phyloP scores from a whole-genome alignment of 2,113 vertebrate genomes.

The Paradoxurus hermaphroditus region DNA sequence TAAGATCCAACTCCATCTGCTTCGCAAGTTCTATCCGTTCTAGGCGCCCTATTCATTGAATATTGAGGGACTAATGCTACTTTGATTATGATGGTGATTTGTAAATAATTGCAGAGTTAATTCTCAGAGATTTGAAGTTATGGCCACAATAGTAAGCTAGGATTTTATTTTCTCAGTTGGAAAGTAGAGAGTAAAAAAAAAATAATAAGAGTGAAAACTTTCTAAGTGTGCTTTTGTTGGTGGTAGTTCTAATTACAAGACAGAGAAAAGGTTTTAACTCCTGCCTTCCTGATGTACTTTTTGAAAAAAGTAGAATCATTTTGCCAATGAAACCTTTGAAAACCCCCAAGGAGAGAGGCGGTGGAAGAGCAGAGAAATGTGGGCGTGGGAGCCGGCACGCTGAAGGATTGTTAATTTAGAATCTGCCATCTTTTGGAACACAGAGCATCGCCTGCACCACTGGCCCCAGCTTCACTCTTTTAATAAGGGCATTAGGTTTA shows the following conservation, averaged over 20 bases:
- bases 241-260: background rate
- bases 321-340: background rate
- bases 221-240: background rate
- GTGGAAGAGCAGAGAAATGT: background rate
- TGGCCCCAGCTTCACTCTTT: background rate
- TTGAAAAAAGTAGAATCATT: background rate
- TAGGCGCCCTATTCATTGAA: background rate
- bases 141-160: background rate
- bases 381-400: background rate
- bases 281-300: background rate
- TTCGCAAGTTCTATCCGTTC: background rate
- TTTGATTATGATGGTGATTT: conserved; percentile 17
- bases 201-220: background rate
- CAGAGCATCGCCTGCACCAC: background rate
- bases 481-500: background rate
- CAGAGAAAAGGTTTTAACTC: background rate
- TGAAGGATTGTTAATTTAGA: background rate
- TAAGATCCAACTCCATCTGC: background rate
- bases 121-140: conserved; percentile 17
- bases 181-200: background rate
- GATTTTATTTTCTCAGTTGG: conserved; percentile 40
- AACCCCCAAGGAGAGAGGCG: background rate
- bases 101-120: background rate
- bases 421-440: background rate
- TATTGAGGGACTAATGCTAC: background rate